A percentile compares a stretch with the other conserved stretches of the same genome.
Conservation (phyloP, 1,140 invertebrate genomes). For the Nomia melanderi region DNA sequence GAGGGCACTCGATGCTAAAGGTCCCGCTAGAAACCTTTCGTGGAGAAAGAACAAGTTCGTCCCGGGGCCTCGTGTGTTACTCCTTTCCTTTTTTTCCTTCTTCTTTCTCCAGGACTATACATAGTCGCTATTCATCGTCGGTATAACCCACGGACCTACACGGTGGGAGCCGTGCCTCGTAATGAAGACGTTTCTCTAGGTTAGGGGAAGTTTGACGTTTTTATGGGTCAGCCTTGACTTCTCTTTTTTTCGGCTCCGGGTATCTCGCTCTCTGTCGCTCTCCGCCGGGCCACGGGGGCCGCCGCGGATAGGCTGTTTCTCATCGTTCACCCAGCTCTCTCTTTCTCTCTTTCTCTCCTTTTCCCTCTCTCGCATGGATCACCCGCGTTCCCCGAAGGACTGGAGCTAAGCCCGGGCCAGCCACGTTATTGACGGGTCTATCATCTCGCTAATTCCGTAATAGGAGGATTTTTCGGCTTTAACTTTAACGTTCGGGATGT, state of each 20-base stretch:
- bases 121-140: constrained; percentile 69
- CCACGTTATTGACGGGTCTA: constrained; percentile 76
- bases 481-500: constrained; percentile 66
- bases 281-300: neutral
- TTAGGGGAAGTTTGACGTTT: constrained; percentile 81
- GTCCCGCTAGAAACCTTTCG: constrained; percentile 64
- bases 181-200: constrained; percentile 81
- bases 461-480: constrained; percentile 74
- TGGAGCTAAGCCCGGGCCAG: constrained; percentile 52
- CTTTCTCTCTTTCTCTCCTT: constrained; percentile 42
- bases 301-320: neutral
- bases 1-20: constrained; percentile 63
- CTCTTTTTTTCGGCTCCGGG: constrained; percentile 64
- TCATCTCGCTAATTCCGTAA: constrained; percentile 79
- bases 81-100: constrained; percentile 24
- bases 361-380: constrained; percentile 28
- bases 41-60: constrained; percentile 57
- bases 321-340: constrained; percentile 50
- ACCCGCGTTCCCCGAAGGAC: constrained; percentile 69
- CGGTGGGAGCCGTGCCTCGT: constrained; percentile 71
- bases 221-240: constrained; percentile 77
- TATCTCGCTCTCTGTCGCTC: constrained; percentile 27
- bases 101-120: constrained; percentile 61
- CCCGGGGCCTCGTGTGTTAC: constrained; percentile 55
- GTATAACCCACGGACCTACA: constrained; percentile 68